Evolutionary conservation across 1,140 invertebrate species (phyloP), one percentile per base, ranked within the genome.

Genomic region (Drosophila pruinosa): DNA sequence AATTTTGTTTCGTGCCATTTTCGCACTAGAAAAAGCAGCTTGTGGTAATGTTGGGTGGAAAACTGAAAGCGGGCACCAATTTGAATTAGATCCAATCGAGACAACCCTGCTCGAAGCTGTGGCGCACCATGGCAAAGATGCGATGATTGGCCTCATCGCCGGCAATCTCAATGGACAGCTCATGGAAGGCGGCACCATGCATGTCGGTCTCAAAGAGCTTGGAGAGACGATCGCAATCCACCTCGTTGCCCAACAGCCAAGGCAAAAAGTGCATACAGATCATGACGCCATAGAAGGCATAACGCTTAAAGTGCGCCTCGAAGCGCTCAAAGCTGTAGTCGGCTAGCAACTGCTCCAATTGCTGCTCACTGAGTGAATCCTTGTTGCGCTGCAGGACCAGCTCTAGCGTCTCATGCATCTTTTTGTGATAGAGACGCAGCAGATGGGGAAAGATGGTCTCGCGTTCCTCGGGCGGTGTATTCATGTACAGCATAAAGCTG

Each of bases 401-500:
- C 38, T 85, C 81, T 24, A 85, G 62, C 45, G 70, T 58, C 12
- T 85, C 73, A n/a, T 58, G 50, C 81, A 85, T 86, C 4, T 47
- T 31, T n/a, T 24, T 45, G 21, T 85, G 73, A 21, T 85, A 85
- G 6, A 57, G 43, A 0, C 34, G 26, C 38, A 85, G 14, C 22
- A 85, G 19, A 2, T 43, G 10, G 1, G 64, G 26, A n/a, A 62
- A 86, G 31, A 74, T 17, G 10, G 31, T 41, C 0, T 34, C 45
- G 0, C 85, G 80, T 0, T 63, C 36, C 1, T 56, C 62, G 2
- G 48, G 36, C 0, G 74, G 52, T 2, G 81, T 86, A 43, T 91
- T 91, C 75, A 91, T 89, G 50, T 89, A 91, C 72, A 91, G 54
- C n/a, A 78, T 82, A 52, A 91, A 91, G 28, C 82, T 81, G 4